phyloP scores from a whole-genome alignment of 2,797 vertebrate species.

The Eleutherodactylus coqui region DNA sequence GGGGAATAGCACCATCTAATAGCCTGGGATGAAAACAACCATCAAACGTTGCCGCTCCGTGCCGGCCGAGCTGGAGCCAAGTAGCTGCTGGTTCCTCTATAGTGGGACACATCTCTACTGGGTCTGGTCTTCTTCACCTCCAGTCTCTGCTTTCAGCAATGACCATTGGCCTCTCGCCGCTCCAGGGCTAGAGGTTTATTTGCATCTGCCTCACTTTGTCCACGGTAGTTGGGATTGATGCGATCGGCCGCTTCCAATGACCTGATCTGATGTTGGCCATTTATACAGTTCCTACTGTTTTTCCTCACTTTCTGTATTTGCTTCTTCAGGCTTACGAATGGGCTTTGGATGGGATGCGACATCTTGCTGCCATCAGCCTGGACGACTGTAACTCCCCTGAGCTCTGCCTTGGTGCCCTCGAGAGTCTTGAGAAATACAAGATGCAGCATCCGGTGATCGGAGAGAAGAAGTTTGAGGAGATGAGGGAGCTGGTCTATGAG shows the following conservation, averaged over 20 bases:
- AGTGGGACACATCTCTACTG: no score
- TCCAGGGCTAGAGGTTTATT: conserved; percentile 25
- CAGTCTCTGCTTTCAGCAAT: not conserved
- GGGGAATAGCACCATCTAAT: not conserved
- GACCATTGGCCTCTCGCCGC: not conserved
- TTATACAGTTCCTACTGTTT: not conserved
- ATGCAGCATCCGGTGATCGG: conserved; percentile 82
- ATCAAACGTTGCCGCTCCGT: not conserved
- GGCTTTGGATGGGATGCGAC: conserved; percentile 87
- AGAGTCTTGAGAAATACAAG: conserved; percentile 83
- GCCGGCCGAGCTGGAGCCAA: conserved; percentile 65
- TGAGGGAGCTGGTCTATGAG: conserved; percentile 84
- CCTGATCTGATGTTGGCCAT: not conserved
- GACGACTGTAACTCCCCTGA: conserved; percentile 80
- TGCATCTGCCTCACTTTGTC: conserved; percentile 47
- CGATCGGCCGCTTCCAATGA: not conserved
- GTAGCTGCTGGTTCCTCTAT: conserved; percentile 66
- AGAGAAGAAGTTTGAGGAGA: conserved; percentile 83
- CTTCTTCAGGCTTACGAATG: conserved; percentile 81
- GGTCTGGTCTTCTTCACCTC: not conserved
- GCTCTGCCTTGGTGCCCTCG: conserved; percentile 77
- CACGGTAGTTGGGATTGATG: not conserved
- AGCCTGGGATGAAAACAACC: not conserved
- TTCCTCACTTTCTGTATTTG: conserved; percentile 52
- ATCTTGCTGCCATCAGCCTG: conserved; percentile 83